Evolutionary conservation across 1,140 invertebrate genomes (phyloP).

Genomic region (Stenopsyche tienmushanensis): DNA sequence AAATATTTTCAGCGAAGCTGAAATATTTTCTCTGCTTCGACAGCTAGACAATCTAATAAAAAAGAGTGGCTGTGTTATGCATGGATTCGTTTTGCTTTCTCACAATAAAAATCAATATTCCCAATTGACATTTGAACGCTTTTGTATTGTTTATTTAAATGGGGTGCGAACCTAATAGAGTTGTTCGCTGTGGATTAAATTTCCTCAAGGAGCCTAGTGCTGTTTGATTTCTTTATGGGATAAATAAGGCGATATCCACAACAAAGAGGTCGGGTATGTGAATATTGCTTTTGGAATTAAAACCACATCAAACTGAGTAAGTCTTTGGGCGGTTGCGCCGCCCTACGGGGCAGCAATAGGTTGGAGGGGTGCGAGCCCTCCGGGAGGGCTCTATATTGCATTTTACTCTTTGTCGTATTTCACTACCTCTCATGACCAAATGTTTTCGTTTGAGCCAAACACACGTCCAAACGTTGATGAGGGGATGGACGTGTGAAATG

Average conservation of each 20-base stretch:
- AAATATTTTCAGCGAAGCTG: too few species aligned
- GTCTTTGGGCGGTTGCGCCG: not conserved
- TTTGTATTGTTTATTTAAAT: not conserved
- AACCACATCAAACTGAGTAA: conserved; percentile 21
- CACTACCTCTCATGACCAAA: not conserved
- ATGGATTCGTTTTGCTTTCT: not conserved
- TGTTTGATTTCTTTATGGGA: not conserved
- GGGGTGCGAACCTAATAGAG: not conserved
- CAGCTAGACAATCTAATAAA: too few species aligned
- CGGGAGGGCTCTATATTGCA: not conserved
- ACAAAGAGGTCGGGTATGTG: not conserved
- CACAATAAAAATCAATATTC: not conserved
- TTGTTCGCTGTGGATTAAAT: not conserved
- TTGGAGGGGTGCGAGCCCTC: not conserved
- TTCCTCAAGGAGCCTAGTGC: not conserved
- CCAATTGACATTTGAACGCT: not conserved
- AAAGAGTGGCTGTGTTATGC: not conserved
- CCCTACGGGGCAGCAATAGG: not conserved
- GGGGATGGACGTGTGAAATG: too few species aligned
- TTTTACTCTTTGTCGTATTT: not conserved
- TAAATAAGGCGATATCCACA: not conserved
- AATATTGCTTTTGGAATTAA: conserved; percentile 27
- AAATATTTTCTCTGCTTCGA: too few species aligned
- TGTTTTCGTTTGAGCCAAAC: not conserved
- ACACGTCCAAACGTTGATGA: too few species aligned